Evolutionary conservation across 35 echinoderm and acorn worm genomes (phyloP).

Genomic region (Antedon bifida): DNA sequence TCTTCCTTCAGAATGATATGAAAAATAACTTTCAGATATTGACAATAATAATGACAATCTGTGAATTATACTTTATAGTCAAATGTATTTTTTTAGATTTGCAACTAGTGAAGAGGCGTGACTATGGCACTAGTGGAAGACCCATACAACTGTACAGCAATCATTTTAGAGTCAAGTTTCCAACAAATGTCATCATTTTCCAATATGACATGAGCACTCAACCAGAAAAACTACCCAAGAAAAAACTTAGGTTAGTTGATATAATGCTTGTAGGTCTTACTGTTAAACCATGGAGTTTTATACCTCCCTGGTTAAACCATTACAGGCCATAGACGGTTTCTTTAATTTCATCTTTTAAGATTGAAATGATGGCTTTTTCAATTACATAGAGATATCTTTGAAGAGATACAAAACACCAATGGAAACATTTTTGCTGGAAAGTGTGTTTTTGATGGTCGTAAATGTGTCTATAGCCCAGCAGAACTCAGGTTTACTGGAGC

Average conservation of each 20-base stretch:
- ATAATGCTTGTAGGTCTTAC: too few relatives aligned
- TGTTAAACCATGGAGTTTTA: too few relatives aligned
- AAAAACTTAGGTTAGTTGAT: neutral
- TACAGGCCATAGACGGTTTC: neutral
- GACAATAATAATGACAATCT: too few relatives aligned
- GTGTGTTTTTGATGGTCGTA: neutral
- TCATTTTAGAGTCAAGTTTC: neutral
- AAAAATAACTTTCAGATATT: too few relatives aligned
- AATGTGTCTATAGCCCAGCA: neutral
- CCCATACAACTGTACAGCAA: neutral
- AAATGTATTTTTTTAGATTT: too few relatives aligned
- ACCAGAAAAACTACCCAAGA: neutral
- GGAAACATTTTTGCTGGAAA: neutral
- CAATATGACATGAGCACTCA: neutral
- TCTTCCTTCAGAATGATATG: too few relatives aligned
- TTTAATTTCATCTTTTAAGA: too few relatives aligned
- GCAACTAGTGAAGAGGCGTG: neutral
- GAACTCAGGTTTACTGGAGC: neutral
- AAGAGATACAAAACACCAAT: neutral
- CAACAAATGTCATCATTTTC: neutral
- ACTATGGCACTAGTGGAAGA: neutral
- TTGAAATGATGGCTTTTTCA: too few relatives aligned
- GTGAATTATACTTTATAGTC: too few relatives aligned
- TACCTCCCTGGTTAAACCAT: too few relatives aligned
- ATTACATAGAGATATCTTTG: neutral